Conservation (phyloP, 2,797 vertebrate genomes). For the Melanotaenia boesemani region DNA sequence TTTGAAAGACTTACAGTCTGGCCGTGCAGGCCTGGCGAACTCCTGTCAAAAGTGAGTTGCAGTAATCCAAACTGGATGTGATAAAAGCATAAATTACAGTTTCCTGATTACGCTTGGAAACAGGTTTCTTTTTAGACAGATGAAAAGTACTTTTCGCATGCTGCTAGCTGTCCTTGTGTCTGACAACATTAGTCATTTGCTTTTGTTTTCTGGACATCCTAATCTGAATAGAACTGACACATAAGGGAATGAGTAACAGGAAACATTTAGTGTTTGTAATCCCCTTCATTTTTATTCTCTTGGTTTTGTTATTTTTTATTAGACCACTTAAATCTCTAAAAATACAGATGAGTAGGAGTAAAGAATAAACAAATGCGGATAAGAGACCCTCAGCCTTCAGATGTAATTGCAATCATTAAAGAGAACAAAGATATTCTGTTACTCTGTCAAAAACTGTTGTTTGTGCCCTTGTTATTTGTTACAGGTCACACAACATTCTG, state of each 20-base stretch:
- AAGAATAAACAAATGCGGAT: conserved; percentile 26
- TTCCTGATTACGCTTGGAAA: too few species aligned
- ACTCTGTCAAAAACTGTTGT: conserved; percentile 8
- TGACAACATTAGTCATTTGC: conserved; percentile 12
- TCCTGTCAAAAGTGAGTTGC: too few species aligned
- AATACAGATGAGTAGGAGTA: conserved; percentile 36
- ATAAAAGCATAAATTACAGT: too few species aligned
- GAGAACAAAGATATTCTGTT: conserved; percentile 23
- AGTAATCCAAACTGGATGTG: too few species aligned
- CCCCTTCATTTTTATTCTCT: conserved; percentile 18
- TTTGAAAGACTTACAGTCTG: too few species aligned
- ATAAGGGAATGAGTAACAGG: conserved; percentile 9
- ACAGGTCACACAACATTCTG: background rate
- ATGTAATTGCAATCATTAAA: conserved; percentile 66
- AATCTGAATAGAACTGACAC: conserved; percentile 17
- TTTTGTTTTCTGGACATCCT: conserved; percentile 6
- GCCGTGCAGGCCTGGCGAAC: too few species aligned
- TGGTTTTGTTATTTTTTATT: conserved; percentile 7
- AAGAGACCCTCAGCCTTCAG: conserved; percentile 55
- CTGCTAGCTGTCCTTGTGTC: background rate
- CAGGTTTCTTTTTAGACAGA: too few species aligned
- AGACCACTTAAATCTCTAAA: conserved; percentile 12
- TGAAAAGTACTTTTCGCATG: conserved; percentile 4
- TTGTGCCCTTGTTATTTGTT: background rate
- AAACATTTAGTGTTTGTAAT: background rate